Evolutionary conservation across 2,797 vertebrate genomes (phyloP), one percentile per base, ranked within the genome.

Genomic region (Prunella strophiata): DNA sequence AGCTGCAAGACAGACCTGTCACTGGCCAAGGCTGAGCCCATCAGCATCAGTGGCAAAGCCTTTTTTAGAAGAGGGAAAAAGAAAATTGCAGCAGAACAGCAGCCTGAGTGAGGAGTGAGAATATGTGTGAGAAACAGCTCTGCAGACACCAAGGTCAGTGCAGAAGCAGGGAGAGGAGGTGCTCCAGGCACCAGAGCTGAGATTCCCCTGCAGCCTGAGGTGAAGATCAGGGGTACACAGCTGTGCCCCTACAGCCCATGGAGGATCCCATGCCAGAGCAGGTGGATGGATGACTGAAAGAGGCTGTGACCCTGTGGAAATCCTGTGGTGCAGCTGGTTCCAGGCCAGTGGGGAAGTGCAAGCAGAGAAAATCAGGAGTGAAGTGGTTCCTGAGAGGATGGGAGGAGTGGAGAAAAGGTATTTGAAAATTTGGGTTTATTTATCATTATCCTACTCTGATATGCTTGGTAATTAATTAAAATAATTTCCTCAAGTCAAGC

Each of bases 271-370:
- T 22, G 8, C 16, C 29, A 26, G 50, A 76, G 50, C 8, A 50
- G 36, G 11, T 16, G 43, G 8, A 55, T 13, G 50, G 13, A 63
- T 50, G 38, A 10, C 20, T 13, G 22, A 70, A 55, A 42, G 32
- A 50, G 27, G 8, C 23, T n/a, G 36, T 38, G 36, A 70, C 14
- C 8, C 17, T 7, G 6, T 43, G 36, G 27, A 48, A 57, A n/a
- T 7, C 14, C 50, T 50, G 20, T 9, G 16, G 11, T n/a, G 8
- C n/a, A 38, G 12, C 29, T 2, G 0, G 10, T 29, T 76, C 43
- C 50, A 76, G n/a, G 20, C 11, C 14, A 25, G 17, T 21, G 29
- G 8, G 23, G 17, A 25, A 16, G 29, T 45, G 30, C 29, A 51
- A 45, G 29, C 10, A 65, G 29, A 58, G 25, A 83, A 83, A 45